Conservation (phyloP, 1,140 invertebrate genomes). For the Drosophila arizonae region DNA sequence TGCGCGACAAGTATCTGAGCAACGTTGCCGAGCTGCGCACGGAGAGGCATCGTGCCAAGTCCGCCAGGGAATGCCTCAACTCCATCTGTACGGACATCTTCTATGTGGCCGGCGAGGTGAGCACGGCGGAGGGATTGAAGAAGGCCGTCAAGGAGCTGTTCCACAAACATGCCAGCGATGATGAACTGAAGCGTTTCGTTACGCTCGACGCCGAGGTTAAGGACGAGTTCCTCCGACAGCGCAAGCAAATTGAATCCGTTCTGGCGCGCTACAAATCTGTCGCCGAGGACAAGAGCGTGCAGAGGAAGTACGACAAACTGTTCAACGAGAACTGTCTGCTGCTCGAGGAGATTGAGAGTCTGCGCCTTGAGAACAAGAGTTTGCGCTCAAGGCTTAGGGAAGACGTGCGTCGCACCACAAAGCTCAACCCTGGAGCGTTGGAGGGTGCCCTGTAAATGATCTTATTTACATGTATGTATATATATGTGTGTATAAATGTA, state of each 20-base stretch:
- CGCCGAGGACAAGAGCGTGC: constrained; percentile 56
- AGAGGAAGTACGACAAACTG: constrained; percentile 72
- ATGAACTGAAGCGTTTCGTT: constrained; percentile 86
- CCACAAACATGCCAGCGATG: constrained; percentile 87
- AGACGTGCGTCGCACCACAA: constrained; percentile 39
- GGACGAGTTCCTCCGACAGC: constrained; percentile 90
- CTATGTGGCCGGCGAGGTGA: constrained; percentile 88
- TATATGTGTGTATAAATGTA: too few species aligned
- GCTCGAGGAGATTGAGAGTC: constrained; percentile 85
- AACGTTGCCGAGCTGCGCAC: constrained; percentile 87
- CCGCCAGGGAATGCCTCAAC: constrained; percentile 87
- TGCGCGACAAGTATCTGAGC: constrained; percentile 89
- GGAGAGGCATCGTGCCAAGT: constrained; percentile 86
- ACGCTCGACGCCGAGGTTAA: constrained; percentile 88
- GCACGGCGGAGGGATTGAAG: constrained; percentile 90
- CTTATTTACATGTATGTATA: too few species aligned
- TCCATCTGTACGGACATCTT: constrained; percentile 91
- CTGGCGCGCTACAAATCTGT: constrained; percentile 84
- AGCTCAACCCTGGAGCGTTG: too few species aligned
- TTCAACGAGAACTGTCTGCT: constrained; percentile 90
- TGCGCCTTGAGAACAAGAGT: constrained; percentile 53
- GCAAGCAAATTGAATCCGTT: constrained; percentile 90
- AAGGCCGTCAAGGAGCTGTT: constrained; percentile 87
- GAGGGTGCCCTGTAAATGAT: too few species aligned
- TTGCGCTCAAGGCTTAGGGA: constrained; percentile 50